Percentiles rank a stretch among this genome's conserved stretches.
These are phyloP conservation scores for Caenorhabditis sinica DNA, from an alignment of 2,888 invertebrate genomes.

Conservation along the genomic window DNA sequence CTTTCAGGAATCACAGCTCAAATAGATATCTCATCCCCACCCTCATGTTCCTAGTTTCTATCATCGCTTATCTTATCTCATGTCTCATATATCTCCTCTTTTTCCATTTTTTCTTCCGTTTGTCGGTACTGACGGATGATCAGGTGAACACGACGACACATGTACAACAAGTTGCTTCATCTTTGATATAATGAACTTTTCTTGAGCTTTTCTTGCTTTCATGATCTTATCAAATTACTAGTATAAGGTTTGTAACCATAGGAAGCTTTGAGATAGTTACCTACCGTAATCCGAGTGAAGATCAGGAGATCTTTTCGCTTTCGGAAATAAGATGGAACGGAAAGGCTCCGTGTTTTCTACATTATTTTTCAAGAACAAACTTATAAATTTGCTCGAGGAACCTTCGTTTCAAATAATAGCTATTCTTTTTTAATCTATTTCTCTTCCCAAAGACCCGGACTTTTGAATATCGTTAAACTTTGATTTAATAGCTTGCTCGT, in stretches of 20 bases:
- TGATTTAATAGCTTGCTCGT: neutral
- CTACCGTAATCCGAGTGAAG: no score
- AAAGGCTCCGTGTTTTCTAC: no score
- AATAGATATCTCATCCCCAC: constrained; percentile 2
- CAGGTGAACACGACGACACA: constrained; percentile 32
- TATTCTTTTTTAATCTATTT: neutral
- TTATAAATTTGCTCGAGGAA: no score
- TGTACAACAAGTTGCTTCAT: constrained; percentile 11
- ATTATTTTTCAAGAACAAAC: no score
- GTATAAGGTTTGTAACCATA: no score
- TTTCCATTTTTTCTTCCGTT: constrained; percentile 20
- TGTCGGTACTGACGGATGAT: constrained; percentile 21
- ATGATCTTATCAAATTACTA: no score
- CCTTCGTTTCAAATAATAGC: neutral
- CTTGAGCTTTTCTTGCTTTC: neutral
- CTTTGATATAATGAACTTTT: neutral
- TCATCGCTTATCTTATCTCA: constrained; percentile 39
- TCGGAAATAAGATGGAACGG: no score
- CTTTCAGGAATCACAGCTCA: constrained; percentile 38
- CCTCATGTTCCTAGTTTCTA: constrained; percentile 21
- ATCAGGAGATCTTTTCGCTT: no score
- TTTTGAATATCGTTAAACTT: neutral
- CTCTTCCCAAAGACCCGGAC: neutral
- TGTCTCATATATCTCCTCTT: constrained; percentile 25
- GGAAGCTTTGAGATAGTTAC: no score